Percentiles rank a stretch among this genome's conserved stretches.
Conservation (phyloP, 2,113 vertebrate genomes). For the Aix galericulata region DNA sequence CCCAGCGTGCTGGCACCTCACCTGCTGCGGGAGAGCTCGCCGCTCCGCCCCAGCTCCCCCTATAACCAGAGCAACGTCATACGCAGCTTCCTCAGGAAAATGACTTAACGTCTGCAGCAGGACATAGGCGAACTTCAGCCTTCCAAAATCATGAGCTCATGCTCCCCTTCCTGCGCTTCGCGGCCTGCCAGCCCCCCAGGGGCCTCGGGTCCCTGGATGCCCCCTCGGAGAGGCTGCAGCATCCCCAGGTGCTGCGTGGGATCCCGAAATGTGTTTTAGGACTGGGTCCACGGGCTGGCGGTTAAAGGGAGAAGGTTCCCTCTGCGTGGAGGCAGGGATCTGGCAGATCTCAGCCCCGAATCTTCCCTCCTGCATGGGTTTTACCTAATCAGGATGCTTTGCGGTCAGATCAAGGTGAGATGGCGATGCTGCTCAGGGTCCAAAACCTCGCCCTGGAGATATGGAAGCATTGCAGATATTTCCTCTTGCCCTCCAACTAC, state of each 20-base stretch:
- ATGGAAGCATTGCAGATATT: rapidly evolving
- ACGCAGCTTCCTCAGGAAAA: slow-evolving; percentile 58
- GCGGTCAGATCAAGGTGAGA: rapidly evolving
- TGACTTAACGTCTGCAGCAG: slow-evolving; percentile 64
- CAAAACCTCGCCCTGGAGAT: not conserved
- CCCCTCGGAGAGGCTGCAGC: not conserved
- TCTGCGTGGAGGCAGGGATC: not conserved
- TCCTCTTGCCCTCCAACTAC: not conserved
- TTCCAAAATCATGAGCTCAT: slow-evolving; percentile 52
- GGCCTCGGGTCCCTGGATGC: not conserved
- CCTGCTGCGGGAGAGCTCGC: not conserved
- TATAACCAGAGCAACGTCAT: slow-evolving; percentile 22
- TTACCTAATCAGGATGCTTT: not conserved
- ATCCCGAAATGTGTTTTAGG: not conserved
- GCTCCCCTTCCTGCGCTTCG: not conserved
- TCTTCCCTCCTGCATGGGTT: not conserved
- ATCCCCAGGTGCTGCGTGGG: rapidly evolving
- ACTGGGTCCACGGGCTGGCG: not conserved
- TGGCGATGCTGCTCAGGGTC: not conserved
- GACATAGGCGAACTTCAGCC: not conserved
- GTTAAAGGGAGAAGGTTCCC: not conserved
- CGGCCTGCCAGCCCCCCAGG: slow-evolving; percentile 33
- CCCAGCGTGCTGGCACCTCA: not conserved
- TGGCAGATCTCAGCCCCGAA: not conserved
- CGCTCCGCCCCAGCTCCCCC: not conserved